Evolutionary conservation across 2,113 vertebrate species (phyloP).

Genomic region (Diphyllodes magnificus): DNA sequence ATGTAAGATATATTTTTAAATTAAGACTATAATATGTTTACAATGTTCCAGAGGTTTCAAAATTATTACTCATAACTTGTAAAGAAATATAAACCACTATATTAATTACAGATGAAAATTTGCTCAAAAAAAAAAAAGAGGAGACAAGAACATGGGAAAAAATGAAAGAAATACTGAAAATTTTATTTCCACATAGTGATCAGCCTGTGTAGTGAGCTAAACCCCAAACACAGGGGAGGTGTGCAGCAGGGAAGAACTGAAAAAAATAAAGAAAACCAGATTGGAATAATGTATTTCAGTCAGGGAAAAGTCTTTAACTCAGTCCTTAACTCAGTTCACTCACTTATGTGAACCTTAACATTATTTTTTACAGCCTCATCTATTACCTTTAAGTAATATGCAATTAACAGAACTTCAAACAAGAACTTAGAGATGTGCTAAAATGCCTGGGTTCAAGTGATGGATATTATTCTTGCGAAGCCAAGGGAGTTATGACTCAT

Average conservation of each 20-base stretch:
- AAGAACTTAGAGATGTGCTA: neutral
- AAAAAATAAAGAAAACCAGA: neutral
- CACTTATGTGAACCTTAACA: neutral
- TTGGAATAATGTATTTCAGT: neutral
- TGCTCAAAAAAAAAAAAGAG: neutral
- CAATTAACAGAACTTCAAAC: neutral
- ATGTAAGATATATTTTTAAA: neutral
- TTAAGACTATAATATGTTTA: neutral
- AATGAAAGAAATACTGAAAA: neutral
- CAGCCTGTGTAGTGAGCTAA: neutral
- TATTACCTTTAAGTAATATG: neutral
- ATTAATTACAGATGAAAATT: neutral
- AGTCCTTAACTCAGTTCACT: neutral
- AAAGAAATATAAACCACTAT: neutral
- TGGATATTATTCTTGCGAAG: neutral
- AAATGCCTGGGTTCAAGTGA: neutral
- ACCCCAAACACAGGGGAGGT: neutral
- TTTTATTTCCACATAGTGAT: neutral
- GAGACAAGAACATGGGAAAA: neutral
- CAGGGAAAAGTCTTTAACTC: neutral
- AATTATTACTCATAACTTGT: neutral
- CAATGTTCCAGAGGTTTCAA: neutral
- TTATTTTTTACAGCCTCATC: neutral
- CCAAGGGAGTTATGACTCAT: neutral
- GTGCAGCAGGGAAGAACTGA: fast-evolving